phyloP scores from a whole-genome alignment of 2,797 vertebrate species.

The Sebastes dallii region DNA sequence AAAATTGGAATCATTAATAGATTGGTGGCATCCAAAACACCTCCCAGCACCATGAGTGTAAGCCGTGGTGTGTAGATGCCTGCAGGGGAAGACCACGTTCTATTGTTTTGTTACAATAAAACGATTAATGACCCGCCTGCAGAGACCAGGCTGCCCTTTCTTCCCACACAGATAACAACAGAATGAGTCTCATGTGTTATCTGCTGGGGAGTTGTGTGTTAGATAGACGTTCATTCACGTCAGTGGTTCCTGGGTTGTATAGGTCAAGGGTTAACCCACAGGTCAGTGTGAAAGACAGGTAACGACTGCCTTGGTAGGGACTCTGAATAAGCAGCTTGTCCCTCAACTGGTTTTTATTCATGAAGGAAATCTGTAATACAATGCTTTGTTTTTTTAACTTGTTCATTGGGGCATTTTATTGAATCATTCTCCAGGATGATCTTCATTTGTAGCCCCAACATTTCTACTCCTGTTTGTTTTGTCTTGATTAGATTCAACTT shows the following conservation, averaged over 20 bases:
- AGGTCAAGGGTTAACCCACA: neutral
- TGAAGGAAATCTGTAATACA: neutral
- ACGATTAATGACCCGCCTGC: conserved; percentile 17
- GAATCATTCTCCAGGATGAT: neutral
- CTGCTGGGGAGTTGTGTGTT: conserved; percentile 4
- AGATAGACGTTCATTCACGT: neutral
- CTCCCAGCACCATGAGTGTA: no score
- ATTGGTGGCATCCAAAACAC: neutral
- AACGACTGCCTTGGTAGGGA: neutral
- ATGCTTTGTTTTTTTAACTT: neutral
- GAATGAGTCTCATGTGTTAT: conserved; percentile 6
- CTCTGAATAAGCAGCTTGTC: neutral
- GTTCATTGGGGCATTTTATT: neutral
- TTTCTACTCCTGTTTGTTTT: neutral
- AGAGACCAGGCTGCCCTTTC: conserved; percentile 26
- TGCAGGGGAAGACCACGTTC: conserved; percentile 6
- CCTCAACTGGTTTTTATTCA: neutral
- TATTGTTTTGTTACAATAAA: conserved; percentile 24
- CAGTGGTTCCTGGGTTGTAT: neutral
- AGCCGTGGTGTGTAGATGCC: neutral
- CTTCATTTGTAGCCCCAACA: neutral
- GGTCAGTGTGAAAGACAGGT: conserved; percentile 12
- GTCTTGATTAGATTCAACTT: neutral
- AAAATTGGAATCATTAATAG: neutral
- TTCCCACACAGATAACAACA: conserved; percentile 43